Base-by-base conservation (phyloP, 2,888 invertebrate genomes). In the Calliopum simillimum region DNA sequence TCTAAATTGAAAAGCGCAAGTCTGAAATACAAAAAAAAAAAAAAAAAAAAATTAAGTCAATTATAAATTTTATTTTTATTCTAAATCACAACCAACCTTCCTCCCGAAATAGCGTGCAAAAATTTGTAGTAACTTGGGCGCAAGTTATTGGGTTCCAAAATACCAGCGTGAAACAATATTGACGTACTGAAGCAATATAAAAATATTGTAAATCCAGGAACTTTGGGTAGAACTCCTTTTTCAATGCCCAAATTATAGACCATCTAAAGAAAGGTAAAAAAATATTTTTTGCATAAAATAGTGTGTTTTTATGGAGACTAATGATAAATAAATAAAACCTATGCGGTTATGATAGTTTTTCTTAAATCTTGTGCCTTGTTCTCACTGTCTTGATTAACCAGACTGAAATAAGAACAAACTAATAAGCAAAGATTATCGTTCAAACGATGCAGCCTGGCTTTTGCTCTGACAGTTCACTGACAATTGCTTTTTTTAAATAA, bases 41-140 rank as follows among this genome's bases (percentile, higher is more conserved):
- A 19, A 53, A 33, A 41, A 33, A 41, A 16, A 19, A 25, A 59
- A 14, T 5, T 16, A 16, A n/a, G 8, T 14, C 8, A 4, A 33
- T 33, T 33, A 8, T 2, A 33, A 33, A 33, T 33, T 4, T 6
- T 1, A 1, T 6, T 33, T 33, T 33, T 33, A 8, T 33, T 33
- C 8, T 33, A 8, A 3, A 16, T 33, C 5, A 11, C 4, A 8
- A 75, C 78, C 85, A 81, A 89, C 90, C 91, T 88, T 83, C 90
- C 91, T 55, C 92, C 93, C 0, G 95, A 95, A 73, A 94, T 88
- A 71, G 89, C 89, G 74, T 90, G 89, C 53, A 96, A 87, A 84
- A 95, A 95, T 81, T 91, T 93, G 90, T 92, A 94, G 85, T 96
- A 96, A 68, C 93, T 94, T n/a, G 91, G 88, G 74, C 95, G 88